A percentile compares a stretch with the other conserved stretches of the same genome.
Evolutionary conservation across 2,113 vertebrate genomes (phyloP).

Genomic region (Peromyscus californicus): DNA sequence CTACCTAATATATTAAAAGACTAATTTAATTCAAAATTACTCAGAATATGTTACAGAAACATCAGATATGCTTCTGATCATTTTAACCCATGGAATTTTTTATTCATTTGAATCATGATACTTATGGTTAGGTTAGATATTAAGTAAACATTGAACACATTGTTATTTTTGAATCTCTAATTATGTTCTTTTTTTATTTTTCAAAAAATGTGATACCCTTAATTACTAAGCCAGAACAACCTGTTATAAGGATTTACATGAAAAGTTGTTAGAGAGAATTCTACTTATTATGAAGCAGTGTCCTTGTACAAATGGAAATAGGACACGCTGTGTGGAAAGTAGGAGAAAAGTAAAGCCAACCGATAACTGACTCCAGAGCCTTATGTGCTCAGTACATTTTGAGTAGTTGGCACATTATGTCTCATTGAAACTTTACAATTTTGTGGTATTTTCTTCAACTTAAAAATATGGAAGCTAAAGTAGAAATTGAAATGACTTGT

Average conservation of each 20-base stretch:
- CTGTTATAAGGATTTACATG: background rate
- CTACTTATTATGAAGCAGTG: background rate
- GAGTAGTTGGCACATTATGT: background rate
- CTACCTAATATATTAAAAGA: background rate
- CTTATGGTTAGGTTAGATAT: background rate
- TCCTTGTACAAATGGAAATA: background rate
- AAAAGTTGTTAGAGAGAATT: constrained; percentile 6
- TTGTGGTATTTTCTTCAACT: background rate
- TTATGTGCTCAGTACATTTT: background rate
- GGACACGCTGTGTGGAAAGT: background rate
- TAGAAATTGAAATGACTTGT: background rate
- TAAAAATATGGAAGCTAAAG: background rate
- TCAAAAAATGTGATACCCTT: background rate
- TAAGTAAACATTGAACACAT: background rate
- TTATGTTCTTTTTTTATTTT: background rate
- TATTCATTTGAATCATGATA: background rate
- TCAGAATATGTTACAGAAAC: background rate
- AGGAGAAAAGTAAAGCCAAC: background rate
- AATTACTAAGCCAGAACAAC: background rate
- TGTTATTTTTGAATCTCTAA: constrained; percentile 19
- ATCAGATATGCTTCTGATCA: background rate
- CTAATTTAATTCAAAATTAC: background rate
- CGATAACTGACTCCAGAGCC: background rate
- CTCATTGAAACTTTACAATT: background rate
- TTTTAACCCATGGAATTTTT: background rate